A percentile compares a stretch with the other conserved stretches of the same genome.
phyloP scores from a whole-genome alignment of 2,888 invertebrate species.

The Pachymerium ferrugineum region DNA sequence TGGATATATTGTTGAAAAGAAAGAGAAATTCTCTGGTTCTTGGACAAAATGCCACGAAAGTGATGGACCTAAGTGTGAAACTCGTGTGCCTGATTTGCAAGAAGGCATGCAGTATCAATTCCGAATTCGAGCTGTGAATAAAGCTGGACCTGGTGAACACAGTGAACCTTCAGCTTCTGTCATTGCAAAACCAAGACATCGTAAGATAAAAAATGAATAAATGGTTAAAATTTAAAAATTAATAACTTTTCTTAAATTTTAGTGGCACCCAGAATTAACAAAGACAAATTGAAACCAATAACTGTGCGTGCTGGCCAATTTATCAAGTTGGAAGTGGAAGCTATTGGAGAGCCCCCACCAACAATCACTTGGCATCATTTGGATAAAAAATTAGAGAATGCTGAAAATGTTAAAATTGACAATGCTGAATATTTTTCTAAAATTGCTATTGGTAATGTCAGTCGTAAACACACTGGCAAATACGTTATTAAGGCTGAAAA shows the following conservation, averaged over 20 bases:
- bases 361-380: slow-evolving; percentile 68
- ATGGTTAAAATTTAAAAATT: no score
- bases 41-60: slow-evolving; percentile 67
- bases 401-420: slow-evolving; percentile 60
- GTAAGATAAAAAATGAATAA: slow-evolving; percentile 49
- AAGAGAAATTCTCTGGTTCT: slow-evolving; percentile 67
- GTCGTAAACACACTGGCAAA: slow-evolving; percentile 74
- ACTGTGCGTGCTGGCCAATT: slow-evolving; percentile 93
- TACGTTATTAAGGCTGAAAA: slow-evolving; percentile 87
- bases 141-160: slow-evolving; percentile 49
- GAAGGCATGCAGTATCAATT: slow-evolving; percentile 52
- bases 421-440: slow-evolving; percentile 76
- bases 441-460: slow-evolving; percentile 75
- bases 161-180: slow-evolving; percentile 73
- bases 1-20: slow-evolving; percentile 83
- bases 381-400: slow-evolving; percentile 41
- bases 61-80: slow-evolving; percentile 37
- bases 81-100: slow-evolving; percentile 47
- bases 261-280: slow-evolving; percentile 86
- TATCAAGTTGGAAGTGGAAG: slow-evolving; percentile 90
- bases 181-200: slow-evolving; percentile 87
- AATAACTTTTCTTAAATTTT: no score
- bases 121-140: slow-evolving; percentile 49
- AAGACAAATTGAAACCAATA: slow-evolving; percentile 78
- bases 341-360: slow-evolving; percentile 90